These are phyloP conservation scores for Myotis lucifugus DNA, from an alignment of 2,113 vertebrate genomes.

Conservation along the genomic window DNA sequence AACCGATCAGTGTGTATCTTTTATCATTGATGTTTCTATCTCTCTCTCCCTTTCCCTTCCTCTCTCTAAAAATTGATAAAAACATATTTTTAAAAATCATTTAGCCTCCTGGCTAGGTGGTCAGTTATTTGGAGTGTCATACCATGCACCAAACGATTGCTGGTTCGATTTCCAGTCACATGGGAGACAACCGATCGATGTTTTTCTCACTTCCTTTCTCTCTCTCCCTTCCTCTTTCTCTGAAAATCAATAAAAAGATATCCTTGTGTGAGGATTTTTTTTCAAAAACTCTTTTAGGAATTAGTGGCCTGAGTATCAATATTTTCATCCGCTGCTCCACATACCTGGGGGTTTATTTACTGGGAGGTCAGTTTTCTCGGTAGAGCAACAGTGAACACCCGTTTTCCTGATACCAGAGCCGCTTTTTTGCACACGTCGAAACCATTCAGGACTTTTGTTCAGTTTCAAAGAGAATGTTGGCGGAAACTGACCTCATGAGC, in stretches of 20 bases:
- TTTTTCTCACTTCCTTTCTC: too few relatives aligned
- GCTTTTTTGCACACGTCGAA: constrained; percentile 49
- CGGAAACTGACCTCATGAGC: constrained; percentile 66
- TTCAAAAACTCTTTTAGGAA: constrained; percentile 47
- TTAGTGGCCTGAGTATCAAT: constrained; percentile 55
- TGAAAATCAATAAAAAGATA: not conserved
- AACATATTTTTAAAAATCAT: not conserved
- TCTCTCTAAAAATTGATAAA: not conserved
- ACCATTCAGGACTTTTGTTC: constrained; percentile 51
- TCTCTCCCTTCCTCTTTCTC: not conserved
- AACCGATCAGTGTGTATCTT: not conserved
- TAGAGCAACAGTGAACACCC: constrained; percentile 15
- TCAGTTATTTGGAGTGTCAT: too few relatives aligned
- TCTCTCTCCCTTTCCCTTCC: not conserved
- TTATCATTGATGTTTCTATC: not conserved
- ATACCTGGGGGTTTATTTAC: constrained; percentile 26
- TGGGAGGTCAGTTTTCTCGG: constrained; percentile 49
- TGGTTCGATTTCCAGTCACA: too few relatives aligned
- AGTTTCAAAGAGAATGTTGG: constrained; percentile 57
- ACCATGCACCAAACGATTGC: too few relatives aligned
- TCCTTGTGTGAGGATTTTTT: not conserved
- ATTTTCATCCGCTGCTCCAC: constrained; percentile 23
- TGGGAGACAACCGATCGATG: too few relatives aligned
- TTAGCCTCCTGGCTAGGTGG: not conserved
- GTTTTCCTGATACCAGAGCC: constrained; percentile 41